Conservation (phyloP, 2,113 vertebrate species). For the Pyrgilauda ruficollis region DNA sequence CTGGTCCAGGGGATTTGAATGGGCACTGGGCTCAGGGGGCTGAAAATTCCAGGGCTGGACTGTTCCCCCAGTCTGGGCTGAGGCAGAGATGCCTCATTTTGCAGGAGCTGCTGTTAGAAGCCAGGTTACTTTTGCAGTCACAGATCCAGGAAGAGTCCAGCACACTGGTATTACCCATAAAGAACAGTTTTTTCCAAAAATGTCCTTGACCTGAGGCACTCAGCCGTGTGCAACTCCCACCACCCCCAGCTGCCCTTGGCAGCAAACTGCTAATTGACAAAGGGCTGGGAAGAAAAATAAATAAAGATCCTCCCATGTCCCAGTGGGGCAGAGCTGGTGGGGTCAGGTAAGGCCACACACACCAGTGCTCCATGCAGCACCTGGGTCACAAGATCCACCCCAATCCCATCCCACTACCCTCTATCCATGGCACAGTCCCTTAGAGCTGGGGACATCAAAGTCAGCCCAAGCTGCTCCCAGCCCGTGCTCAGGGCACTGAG, state of each 20-base stretch:
- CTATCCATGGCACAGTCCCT: accelerated
- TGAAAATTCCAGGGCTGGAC: accelerated
- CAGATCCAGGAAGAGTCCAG: accelerated
- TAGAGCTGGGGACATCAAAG: accelerated
- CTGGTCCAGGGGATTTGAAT: accelerated
- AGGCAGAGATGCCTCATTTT: accelerated
- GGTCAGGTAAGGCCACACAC: accelerated
- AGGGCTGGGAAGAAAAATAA: background rate
- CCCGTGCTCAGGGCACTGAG: accelerated
- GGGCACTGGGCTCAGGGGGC: accelerated
- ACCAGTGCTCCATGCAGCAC: background rate
- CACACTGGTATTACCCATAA: accelerated
- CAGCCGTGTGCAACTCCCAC: accelerated
- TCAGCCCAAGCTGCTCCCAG: background rate
- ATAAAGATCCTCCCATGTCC: background rate
- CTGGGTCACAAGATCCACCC: background rate
- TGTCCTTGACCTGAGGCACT: accelerated
- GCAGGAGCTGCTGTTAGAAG: accelerated
- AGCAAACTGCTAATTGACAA: background rate
- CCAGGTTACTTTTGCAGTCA: background rate
- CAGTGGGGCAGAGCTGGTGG: background rate
- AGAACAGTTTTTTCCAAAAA: accelerated
- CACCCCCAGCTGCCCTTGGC: accelerated
- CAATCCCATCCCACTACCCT: accelerated
- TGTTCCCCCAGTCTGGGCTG: background rate